These are phyloP conservation scores for Tamandua tetradactyla DNA, from an alignment of 2,797 vertebrate genomes.

Conservation along the genomic window DNA sequence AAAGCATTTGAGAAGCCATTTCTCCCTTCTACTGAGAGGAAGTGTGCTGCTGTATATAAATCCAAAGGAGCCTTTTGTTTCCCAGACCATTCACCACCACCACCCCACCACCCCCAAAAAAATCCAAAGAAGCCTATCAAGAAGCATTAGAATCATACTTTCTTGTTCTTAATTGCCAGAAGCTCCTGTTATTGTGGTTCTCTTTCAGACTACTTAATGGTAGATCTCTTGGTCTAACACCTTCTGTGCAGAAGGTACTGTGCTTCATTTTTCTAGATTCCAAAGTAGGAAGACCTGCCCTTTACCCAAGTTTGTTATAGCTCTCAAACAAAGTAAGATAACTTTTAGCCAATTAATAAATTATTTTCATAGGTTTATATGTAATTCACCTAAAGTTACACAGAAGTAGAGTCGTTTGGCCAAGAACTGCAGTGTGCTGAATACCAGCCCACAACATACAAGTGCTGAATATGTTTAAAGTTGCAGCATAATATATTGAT, in stretches of 20 bases:
- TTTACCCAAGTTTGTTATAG: not conserved
- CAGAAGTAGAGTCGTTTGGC: not conserved
- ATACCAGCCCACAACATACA: not conserved
- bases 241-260: not conserved
- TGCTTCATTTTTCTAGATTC: not conserved
- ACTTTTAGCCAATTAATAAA: not conserved
- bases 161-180: not conserved
- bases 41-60: not conserved
- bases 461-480: not conserved
- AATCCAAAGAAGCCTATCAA: not conserved
- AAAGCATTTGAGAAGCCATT: not conserved
- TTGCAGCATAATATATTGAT: not conserved
- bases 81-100: too few species aligned
- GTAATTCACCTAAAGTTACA: not conserved
- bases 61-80: not conserved
- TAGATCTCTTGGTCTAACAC: not conserved
- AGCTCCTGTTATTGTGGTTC: not conserved
- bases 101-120: too few species aligned
- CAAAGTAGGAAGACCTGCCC: not conserved
- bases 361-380: not conserved
- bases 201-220: not conserved
- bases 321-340: not conserved
- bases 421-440: not conserved
- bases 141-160: not conserved
- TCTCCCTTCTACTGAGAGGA: not conserved